These are phyloP conservation scores for Shinisaurus crocodilurus DNA, from an alignment of 2,113 vertebrate genomes.

Conservation along the genomic window DNA sequence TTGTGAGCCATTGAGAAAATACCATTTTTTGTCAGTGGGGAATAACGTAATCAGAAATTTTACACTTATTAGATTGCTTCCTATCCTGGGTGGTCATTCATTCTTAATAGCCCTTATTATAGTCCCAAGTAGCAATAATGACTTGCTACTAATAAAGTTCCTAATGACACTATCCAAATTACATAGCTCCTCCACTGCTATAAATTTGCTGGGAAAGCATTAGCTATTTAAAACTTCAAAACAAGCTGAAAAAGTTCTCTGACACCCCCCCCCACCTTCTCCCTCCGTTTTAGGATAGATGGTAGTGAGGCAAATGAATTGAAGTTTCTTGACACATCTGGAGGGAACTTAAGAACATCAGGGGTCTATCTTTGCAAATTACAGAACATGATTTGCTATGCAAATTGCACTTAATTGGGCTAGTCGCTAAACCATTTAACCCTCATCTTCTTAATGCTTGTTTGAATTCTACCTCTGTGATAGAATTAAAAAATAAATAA, in stretches of 20 bases:
- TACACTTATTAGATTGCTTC: constrained; percentile 63
- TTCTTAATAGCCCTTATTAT: constrained; percentile 53
- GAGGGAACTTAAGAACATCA: neutral
- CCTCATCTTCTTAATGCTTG: constrained; percentile 22
- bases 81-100: constrained; percentile 58
- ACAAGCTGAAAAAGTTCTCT: constrained; percentile 30
- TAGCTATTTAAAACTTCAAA: constrained; percentile 57
- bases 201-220: constrained; percentile 58
- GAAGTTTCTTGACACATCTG: constrained; percentile 6
- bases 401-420: constrained; percentile 33
- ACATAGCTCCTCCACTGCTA: constrained; percentile 40
- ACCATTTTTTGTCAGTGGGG: constrained; percentile 51
- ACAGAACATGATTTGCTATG: neutral
- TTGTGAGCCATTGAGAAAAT: constrained; percentile 57
- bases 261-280: neutral
- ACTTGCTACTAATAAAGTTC: constrained; percentile 66
- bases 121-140: constrained; percentile 61
- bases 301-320: neutral
- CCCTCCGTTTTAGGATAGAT: neutral
- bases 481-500: neutral
- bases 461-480: neutral
- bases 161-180: constrained; percentile 68
- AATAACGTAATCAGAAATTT: constrained; percentile 63
- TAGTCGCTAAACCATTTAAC: constrained; percentile 27
- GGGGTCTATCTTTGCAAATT: constrained; percentile 33